Evolutionary conservation across 2,888 invertebrate genomes (phyloP).

Genomic region (Anodontia alba): DNA sequence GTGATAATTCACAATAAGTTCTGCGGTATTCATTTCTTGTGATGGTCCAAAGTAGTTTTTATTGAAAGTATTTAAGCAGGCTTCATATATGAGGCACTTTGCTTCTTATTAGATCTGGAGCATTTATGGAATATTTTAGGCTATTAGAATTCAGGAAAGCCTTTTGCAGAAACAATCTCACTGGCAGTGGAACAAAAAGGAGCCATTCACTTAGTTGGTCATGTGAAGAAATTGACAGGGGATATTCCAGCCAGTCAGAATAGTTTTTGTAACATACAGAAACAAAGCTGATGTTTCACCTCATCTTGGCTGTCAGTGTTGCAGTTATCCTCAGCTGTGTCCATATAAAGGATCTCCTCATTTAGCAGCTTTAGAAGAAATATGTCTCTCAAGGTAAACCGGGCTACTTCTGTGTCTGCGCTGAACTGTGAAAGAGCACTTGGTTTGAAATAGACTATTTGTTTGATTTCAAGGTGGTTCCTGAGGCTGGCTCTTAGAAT

Average conservation of each 20-base stretch:
- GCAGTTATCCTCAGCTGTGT: neutral
- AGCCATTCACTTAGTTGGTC: slow-evolving; percentile 11
- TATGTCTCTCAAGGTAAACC: neutral
- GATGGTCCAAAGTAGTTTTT: slow-evolving; percentile 21
- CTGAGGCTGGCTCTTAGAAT: neutral
- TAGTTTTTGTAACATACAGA: neutral
- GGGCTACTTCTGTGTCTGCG: slow-evolving; percentile 6
- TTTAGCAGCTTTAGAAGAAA: neutral
- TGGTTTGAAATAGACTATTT: neutral
- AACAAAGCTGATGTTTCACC: neutral
- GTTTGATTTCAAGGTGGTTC: neutral
- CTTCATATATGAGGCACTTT: slow-evolving; percentile 10
- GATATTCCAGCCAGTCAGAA: slow-evolving; percentile 10
- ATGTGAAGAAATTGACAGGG: slow-evolving; percentile 2
- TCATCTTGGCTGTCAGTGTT: neutral
- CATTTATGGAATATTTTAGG: neutral
- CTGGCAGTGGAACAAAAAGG: slow-evolving; percentile 1
- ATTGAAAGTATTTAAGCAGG: neutral
- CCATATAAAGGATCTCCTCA: neutral
- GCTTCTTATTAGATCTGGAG: neutral
- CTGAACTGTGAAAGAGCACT: slow-evolving; percentile 9
- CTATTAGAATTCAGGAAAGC: neutral
- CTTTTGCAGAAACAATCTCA: neutral
- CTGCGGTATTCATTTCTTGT: slow-evolving; percentile 27
- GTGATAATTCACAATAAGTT: slow-evolving; percentile 21